Conservation (phyloP, 2,113 vertebrate genomes). For the Cyphomyrus plagiostoma region DNA sequence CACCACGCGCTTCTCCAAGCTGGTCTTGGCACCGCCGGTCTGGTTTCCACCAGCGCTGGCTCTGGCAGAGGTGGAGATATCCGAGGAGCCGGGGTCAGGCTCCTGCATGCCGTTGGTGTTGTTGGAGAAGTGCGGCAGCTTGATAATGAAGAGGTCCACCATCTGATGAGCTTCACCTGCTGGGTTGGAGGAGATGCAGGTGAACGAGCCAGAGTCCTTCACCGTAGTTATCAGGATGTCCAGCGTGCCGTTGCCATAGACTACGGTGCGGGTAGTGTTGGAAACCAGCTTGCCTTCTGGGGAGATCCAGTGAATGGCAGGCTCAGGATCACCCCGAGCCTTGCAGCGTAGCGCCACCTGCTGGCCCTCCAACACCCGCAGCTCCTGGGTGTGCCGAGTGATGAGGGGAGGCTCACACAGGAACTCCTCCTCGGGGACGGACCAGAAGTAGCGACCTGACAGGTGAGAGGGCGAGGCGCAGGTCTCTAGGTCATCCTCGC, state of each 20-base stretch:
- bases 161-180: slow-evolving; percentile 90
- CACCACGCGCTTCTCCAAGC: slow-evolving; percentile 86
- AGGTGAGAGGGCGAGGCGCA: slow-evolving; percentile 88
- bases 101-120: slow-evolving; percentile 82
- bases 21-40: slow-evolving; percentile 78
- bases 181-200: slow-evolving; percentile 93
- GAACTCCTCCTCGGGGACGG: slow-evolving; percentile 94
- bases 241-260: slow-evolving; percentile 85
- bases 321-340: slow-evolving; percentile 88
- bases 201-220: slow-evolving; percentile 92
- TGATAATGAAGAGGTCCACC: slow-evolving; percentile 86
- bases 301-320: slow-evolving; percentile 95
- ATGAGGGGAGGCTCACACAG: slow-evolving; percentile 95
- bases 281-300: slow-evolving; percentile 96
- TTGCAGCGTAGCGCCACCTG: slow-evolving; percentile 86
- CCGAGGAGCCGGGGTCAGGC: slow-evolving; percentile 89
- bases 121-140: slow-evolving; percentile 89
- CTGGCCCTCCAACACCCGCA: slow-evolving; percentile 90
- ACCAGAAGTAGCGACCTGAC: slow-evolving; percentile 95
- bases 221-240: slow-evolving; percentile 96
- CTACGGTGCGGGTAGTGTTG: slow-evolving; percentile 79
- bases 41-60: slow-evolving; percentile 74
- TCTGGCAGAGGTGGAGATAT: slow-evolving; percentile 93
- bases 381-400: slow-evolving; percentile 89
- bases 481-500: slow-evolving; percentile 93